Evolutionary conservation across 2,113 vertebrate genomes (phyloP), one percentile per base, ranked within the genome.

Genomic region (Brachypodius melanocephalos): DNA sequence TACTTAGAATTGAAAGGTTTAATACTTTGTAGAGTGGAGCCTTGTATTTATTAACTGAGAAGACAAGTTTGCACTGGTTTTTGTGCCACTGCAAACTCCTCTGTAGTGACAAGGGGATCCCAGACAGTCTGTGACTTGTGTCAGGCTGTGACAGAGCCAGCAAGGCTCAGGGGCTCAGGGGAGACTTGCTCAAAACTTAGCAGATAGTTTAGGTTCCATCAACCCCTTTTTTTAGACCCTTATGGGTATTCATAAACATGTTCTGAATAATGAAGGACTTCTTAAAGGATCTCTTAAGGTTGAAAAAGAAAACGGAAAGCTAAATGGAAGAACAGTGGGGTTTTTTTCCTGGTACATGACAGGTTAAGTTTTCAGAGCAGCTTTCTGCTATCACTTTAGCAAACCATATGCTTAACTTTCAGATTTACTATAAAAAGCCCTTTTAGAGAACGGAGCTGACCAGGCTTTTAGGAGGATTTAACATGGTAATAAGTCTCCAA

Each of bases 391-490:
- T 32, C 93, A 90, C 85, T 96, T 96, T 73, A 85, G 67, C 82
- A 86, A 96, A 96, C 93, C 85, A 88, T 95, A 96, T 94, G 95
- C 82, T 96, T 96, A 93, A 94, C 94, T 95, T 91, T 85, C 89
- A 94, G 94, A 91, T 96, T 96, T 97, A 90, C 91, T 96, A 95
- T 95, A 97, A 97, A 96, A 97, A 96, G 94, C 88, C 72, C 55
- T 88, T 95, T 93, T 88, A 77, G 93, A 88, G 88, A 96, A 74
- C 17, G 0, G 13, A 94, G 89, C 95, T 96, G 96, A 95, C 94
- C 95, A 94, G 91, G 93, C 95, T 94, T 96, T 97, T 93, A 95
- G 96, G 77, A 89, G 95, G 95, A 95, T 96, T 96, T 97, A 91
- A 94, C 86, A 62, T 83, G 66, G 85, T 94, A 96, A 94, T 97